Evolutionary conservation across 2,888 invertebrate genomes (phyloP), one percentile per base, ranked within the genome.

Genomic region (Antitype chi): DNA sequence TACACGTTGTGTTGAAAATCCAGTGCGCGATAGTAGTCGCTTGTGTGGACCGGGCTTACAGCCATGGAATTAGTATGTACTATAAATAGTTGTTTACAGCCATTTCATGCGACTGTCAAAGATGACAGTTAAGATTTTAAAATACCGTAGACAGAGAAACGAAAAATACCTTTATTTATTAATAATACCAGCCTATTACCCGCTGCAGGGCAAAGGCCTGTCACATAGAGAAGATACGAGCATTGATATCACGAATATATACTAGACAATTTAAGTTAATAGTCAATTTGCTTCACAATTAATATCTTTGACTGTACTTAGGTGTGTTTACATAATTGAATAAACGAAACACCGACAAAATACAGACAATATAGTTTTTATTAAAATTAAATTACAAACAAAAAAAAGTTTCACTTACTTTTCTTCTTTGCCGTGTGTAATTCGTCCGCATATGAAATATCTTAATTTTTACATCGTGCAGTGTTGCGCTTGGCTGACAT

Each of bases 341-440:
- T 17, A 49, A 64, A 64, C 11, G 25, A 47, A 25, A 66, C 25
- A 43, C 6, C 17, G 20, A 59, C 28, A 28, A 59, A n/a, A 38
- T 62, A 38, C 23, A 13, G 23, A 62, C 28, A 13, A 23, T 6
- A 23, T n/a, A 32, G 23, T 68, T 43, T 25, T 38, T 38, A 38
- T 38, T 23, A 13, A 17, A 17, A 23, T n/a, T 5, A 38, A 25
- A 55, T 49, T 7, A 2, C 15, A 75, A 64, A 52, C 38, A 9
- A 53, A 32, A 63, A 70, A 72, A 69, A 59, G 23, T 28, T 32
- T 17, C 4, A 80, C 84, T 83, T 82, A 88, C 89, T 81, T 85
- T 89, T 78, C 67, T 89, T 64, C 74, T 72, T 66, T 87, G 87
- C 25, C 89, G 81, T 60, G 81, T 82, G 64, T 88, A 89, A 52